Evolutionary conservation across 2,888 invertebrate genomes (phyloP), one percentile per base, ranked within the genome.

Genomic region (Abscondita cerata): DNA sequence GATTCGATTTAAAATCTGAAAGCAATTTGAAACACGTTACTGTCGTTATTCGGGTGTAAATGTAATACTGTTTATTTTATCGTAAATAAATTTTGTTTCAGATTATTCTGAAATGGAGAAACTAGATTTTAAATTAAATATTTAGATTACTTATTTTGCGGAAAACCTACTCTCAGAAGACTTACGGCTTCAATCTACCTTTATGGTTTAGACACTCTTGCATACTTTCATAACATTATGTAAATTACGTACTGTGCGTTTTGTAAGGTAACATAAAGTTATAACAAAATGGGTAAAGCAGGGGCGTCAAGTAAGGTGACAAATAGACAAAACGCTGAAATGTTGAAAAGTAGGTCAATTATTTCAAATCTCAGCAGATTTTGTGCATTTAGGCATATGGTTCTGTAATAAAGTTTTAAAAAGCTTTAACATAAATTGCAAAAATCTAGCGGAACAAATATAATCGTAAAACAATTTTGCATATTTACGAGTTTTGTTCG

Each of bases 1-100:
- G 55, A 56, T 61, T 61, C 56, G 61, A 61, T 61, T 61, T 61
- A 61, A 61, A 61, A 61, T 61, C 54, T 61, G 34, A 61, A 61
- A 56, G 61, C 52, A 61, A 61, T 61, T 61, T 61, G 16, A 46
- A 50, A 56, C 61, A 61, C 61, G 61, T 61, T 51, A 55, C 36
- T 56, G 52, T 61, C 52, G 52, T 61, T 55, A 56, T 46, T 13
- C 25, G 25, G 46, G 18, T 52, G 52, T 52, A 47, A 55, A 56
- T 61, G 47, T 36, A 31, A 47, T 47, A 51, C 48, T 55, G 60
- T 55, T 60, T 51, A 33, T 51, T 33, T 12, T 19, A 48, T 11
- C 51, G 31, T 18, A 12, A 12, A 33, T 15, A 1, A 11, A 34
- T 51, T 33, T 51, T 18, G 13, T 51, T 18, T 33, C 16, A n/a